phyloP scores from a whole-genome alignment of 1,140 invertebrate species.

The Drosophila quadrilineata region DNA sequence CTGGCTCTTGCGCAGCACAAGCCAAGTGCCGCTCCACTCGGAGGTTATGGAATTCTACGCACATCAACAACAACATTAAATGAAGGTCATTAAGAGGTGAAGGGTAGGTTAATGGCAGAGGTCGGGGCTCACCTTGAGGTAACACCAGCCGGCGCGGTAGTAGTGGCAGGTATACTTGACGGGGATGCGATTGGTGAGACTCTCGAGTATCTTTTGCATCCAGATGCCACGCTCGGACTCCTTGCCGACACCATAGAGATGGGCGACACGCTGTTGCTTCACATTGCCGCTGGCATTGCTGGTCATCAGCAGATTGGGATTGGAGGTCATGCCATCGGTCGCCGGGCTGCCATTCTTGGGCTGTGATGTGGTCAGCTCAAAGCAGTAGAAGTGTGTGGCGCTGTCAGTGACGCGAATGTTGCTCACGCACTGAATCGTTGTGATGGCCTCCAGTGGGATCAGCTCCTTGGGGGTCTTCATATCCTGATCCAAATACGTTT shows the following conservation, averaged over 20 bases:
- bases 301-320: conserved; percentile 78
- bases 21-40: conserved; percentile 89
- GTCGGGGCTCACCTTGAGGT: conserved; percentile 84
- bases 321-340: conserved; percentile 62
- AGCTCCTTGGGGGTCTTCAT: conserved; percentile 83
- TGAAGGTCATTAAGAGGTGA: background rate
- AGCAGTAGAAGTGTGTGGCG: conserved; percentile 77
- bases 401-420: conserved; percentile 84
- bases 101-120: background rate
- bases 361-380: conserved; percentile 70
- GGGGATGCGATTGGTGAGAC: conserved; percentile 84
- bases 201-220: conserved; percentile 87
- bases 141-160: conserved; percentile 86
- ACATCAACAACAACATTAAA: background rate
- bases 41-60: conserved; percentile 84
- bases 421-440: conserved; percentile 85
- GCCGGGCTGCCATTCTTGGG: conserved; percentile 67
- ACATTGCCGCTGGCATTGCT: conserved; percentile 63
- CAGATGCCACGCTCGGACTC: conserved; percentile 83
- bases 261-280: conserved; percentile 62
- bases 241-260: conserved; percentile 77
- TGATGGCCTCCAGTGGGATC: conserved; percentile 83
- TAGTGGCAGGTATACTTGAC: conserved; percentile 84
- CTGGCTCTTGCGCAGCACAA: conserved; percentile 85
- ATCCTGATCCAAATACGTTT: conserved; percentile 83